These are phyloP conservation scores for Trematomus loennbergii DNA, from an alignment of 2,113 vertebrate genomes.

Conservation along the genomic window DNA sequence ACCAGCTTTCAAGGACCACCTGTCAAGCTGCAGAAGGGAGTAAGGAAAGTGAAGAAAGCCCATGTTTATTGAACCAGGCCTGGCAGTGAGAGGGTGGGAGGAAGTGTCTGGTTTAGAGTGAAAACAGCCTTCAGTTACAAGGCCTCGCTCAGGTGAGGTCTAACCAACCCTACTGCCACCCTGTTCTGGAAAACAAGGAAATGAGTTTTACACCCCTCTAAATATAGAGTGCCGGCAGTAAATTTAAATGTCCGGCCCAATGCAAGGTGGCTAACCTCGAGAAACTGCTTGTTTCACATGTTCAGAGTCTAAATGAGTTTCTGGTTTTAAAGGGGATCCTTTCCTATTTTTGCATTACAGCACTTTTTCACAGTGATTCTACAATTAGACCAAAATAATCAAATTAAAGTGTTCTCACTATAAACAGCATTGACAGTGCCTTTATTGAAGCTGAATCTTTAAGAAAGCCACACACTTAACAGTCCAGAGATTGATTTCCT, in stretches of 20 bases:
- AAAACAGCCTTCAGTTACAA: slow-evolving; percentile 65
- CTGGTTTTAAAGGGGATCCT: slow-evolving; percentile 18
- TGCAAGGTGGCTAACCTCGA: slow-evolving; percentile 21
- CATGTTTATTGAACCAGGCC: slow-evolving; percentile 66
- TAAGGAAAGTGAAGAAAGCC: slow-evolving; percentile 54
- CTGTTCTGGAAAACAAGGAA: slow-evolving; percentile 58
- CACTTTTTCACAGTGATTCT: slow-evolving; percentile 2
- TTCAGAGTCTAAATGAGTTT: slow-evolving; percentile 19
- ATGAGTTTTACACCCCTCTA: slow-evolving; percentile 56
- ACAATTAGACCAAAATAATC: slow-evolving; percentile 14
- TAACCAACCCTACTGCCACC: slow-evolving; percentile 29
- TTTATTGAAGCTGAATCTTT: not conserved
- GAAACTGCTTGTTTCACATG: slow-evolving; percentile 49
- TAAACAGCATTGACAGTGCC: not conserved
- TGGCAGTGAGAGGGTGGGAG: slow-evolving; percentile 61
- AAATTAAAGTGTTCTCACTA: not conserved
- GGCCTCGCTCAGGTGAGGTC: slow-evolving; percentile 66
- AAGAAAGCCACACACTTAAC: not conserved
- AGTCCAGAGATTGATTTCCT: not conserved
- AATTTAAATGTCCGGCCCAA: slow-evolving; percentile 23
- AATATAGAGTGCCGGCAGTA: slow-evolving; percentile 57
- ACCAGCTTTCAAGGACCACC: slow-evolving; percentile 63
- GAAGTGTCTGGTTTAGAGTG: slow-evolving; percentile 76
- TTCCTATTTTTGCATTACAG: not conserved
- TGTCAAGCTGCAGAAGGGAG: slow-evolving; percentile 59